These are phyloP conservation scores for Anhinga anhinga DNA, from an alignment of 2,113 vertebrate species.

Conservation along the genomic window DNA sequence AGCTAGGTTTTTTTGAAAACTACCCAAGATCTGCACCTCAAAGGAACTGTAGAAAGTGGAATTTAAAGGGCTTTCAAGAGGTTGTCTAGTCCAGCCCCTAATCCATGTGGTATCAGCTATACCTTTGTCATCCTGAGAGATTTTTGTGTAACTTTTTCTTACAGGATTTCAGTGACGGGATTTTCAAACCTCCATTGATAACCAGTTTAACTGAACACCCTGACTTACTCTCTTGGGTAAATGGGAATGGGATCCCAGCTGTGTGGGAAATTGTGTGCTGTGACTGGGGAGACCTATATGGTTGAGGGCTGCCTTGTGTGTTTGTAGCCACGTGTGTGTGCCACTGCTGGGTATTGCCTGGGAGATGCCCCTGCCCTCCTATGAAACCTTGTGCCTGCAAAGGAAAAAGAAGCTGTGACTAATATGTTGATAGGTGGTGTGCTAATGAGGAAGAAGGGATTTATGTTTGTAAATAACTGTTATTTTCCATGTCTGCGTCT, in stretches of 20 bases:
- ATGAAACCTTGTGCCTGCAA: neutral
- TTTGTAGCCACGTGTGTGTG: neutral
- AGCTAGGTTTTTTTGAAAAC: neutral
- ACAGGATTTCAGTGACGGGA: neutral
- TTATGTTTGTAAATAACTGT: neutral
- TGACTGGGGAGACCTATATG: neutral
- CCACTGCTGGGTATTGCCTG: neutral
- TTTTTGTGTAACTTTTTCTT: neutral
- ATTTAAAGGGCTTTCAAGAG: neutral
- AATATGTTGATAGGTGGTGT: neutral
- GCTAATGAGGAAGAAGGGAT: neutral
- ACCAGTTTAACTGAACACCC: neutral
- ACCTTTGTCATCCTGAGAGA: neutral
- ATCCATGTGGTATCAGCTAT: neutral
- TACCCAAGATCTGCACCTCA: neutral
- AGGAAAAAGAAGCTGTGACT: neutral
- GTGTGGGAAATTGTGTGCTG: neutral
- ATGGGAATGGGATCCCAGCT: neutral
- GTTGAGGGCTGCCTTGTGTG: neutral
- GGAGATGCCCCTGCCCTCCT: neutral
- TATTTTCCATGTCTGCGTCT: neutral
- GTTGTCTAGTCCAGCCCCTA: neutral
- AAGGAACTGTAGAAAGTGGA: neutral
- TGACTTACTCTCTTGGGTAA: neutral
- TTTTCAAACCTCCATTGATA: neutral